These are phyloP conservation scores for Cheilosia scutellata DNA, from an alignment of 2,888 invertebrate species.

Conservation along the genomic window DNA sequence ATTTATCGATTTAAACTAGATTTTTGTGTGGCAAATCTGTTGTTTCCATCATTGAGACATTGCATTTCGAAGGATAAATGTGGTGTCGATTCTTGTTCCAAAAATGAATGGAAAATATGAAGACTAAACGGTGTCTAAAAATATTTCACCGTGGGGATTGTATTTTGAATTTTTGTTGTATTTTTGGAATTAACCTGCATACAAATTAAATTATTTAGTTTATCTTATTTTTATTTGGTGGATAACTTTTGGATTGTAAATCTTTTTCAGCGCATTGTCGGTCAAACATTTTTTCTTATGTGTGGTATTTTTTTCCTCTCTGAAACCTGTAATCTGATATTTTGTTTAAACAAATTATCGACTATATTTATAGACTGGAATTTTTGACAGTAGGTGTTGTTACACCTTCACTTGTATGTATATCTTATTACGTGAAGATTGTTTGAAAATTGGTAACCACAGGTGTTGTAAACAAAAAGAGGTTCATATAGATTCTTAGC, in stretches of 20 bases:
- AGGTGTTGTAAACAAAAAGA: slow-evolving; percentile 19
- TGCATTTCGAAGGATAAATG: slow-evolving; percentile 38
- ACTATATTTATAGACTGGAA: slow-evolving; percentile 56
- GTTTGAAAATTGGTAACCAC: neutral
- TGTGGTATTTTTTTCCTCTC: slow-evolving; percentile 5
- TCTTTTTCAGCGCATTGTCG: neutral
- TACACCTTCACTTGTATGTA: slow-evolving; percentile 43
- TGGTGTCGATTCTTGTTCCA: slow-evolving; percentile 39
- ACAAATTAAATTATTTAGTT: slow-evolving; percentile 13
- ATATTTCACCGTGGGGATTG: slow-evolving; percentile 21
- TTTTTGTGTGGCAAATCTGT: slow-evolving; percentile 19
- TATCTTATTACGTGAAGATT: slow-evolving; percentile 26
- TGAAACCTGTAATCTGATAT: slow-evolving; percentile 56
- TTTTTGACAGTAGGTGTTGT: slow-evolving; percentile 28
- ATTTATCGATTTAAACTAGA: slow-evolving; percentile 14
- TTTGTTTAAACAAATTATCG: slow-evolving; percentile 41
- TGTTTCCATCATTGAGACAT: slow-evolving; percentile 19
- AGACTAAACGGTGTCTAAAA: slow-evolving; percentile 34
- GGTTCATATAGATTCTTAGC: neutral
- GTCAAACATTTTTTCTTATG: neutral
- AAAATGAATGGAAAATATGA: slow-evolving; percentile 8
- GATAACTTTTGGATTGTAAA: slow-evolving; percentile 8
- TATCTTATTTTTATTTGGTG: neutral
- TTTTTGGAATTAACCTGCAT: slow-evolving; percentile 52
- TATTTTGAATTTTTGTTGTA: slow-evolving; percentile 29